phyloP scores from a whole-genome alignment of 2,888 invertebrate genomes.

The Invenusta paracnida region DNA sequence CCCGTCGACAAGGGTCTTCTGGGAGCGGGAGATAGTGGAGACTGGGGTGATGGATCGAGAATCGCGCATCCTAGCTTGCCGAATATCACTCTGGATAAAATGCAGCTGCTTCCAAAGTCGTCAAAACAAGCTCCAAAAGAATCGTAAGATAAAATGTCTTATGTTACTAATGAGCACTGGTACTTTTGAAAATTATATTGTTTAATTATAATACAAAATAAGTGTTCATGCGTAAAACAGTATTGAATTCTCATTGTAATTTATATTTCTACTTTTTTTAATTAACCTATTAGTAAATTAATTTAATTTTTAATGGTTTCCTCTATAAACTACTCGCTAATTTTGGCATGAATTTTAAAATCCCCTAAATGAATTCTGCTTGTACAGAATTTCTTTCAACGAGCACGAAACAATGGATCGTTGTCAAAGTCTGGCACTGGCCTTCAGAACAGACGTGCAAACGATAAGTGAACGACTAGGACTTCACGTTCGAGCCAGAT shows the following conservation, averaged over 20 bases:
- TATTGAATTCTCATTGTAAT: too few species aligned
- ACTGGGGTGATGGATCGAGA: neutral
- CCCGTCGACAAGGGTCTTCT: neutral
- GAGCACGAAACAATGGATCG: neutral
- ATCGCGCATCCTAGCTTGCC: neutral
- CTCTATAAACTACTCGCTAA: too few species aligned
- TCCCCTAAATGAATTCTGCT: too few species aligned
- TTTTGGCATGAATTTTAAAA: too few species aligned
- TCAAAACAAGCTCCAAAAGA: neutral
- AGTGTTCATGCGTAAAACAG: too few species aligned
- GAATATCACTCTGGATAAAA: neutral
- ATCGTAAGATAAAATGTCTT: neutral
- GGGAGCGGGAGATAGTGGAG: neutral
- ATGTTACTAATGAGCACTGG: neutral
- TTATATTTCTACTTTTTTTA: too few species aligned
- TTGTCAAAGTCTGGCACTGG: neutral
- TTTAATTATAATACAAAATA: too few species aligned
- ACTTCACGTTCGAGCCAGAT: neutral
- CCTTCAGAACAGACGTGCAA: neutral
- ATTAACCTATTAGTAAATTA: too few species aligned
- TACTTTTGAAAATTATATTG: too few species aligned
- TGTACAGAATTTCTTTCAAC: neutral
- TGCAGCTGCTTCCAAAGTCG: neutral
- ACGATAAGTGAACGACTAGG: neutral
- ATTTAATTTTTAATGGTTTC: too few species aligned